Percentiles rank a stretch among this genome's conserved stretches.
These are phyloP conservation scores for Ceuthmochares aereus DNA, from an alignment of 2,113 vertebrate genomes.

Conservation along the genomic window DNA sequence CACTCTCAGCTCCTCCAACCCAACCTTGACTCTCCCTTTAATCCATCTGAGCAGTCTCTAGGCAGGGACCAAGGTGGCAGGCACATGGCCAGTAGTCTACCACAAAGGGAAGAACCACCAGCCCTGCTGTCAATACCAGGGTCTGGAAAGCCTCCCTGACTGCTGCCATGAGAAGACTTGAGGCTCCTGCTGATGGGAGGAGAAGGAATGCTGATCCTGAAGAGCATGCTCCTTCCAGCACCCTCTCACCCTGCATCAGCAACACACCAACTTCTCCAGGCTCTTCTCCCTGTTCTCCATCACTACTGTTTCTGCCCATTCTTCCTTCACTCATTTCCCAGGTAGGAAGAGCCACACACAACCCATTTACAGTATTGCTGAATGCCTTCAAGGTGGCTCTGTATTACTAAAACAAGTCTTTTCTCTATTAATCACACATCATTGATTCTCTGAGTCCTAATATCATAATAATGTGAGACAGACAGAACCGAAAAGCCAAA, in stretches of 20 bases:
- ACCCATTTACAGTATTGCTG: not conserved
- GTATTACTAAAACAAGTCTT: not conserved
- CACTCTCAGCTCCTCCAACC: not conserved
- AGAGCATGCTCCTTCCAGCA: not conserved
- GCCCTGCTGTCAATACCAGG: fast-evolving
- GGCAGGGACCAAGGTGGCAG: not conserved
- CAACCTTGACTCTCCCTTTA: not conserved
- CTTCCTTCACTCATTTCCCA: fast-evolving
- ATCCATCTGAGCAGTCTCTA: not conserved
- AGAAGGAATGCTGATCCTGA: not conserved
- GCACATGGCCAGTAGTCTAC: not conserved
- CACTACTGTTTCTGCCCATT: fast-evolving
- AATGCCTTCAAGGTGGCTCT: not conserved
- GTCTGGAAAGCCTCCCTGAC: not conserved
- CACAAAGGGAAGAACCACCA: not conserved
- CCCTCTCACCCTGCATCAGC: not conserved
- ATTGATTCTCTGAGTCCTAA: not conserved
- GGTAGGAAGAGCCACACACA: not conserved
- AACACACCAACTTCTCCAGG: fast-evolving
- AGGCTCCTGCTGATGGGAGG: not conserved
- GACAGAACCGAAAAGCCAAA: not conserved
- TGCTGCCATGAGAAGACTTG: not conserved
- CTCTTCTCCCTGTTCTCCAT: not conserved
- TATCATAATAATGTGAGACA: fast-evolving
- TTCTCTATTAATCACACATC: not conserved